These are phyloP conservation scores for Antheraea yamamai DNA, from an alignment of 2,888 invertebrate genomes.

Conservation along the genomic window DNA sequence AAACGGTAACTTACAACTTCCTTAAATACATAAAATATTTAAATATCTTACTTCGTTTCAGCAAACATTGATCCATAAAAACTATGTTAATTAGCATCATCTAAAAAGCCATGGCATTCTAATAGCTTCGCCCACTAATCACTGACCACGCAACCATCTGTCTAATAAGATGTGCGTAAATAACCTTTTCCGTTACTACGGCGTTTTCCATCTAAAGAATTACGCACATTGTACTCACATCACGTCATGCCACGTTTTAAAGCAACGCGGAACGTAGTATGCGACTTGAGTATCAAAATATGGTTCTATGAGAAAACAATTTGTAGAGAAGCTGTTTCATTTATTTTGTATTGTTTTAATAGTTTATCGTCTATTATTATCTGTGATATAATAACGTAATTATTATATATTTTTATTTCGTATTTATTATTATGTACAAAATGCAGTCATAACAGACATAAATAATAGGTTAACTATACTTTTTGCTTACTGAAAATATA, in stretches of 20 bases:
- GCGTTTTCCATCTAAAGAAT: constrained; percentile 33
- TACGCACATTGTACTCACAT: not conserved
- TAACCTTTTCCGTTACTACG: constrained; percentile 46
- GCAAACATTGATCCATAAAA: constrained; percentile 14
- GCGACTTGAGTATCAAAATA: not conserved
- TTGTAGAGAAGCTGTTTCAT: not conserved
- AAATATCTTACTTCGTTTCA: constrained; percentile 9
- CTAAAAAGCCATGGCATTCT: constrained; percentile 37
- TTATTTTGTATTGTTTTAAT: not conserved
- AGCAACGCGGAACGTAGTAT: not conserved
- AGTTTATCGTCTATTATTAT: not conserved
- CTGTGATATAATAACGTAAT: not conserved
- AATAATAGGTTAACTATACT: not conserved
- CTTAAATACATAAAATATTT: not conserved
- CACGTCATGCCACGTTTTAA: not conserved
- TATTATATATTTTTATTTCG: not conserved
- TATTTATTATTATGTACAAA: not conserved
- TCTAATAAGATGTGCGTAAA: constrained; percentile 38
- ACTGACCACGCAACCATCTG: constrained; percentile 36
- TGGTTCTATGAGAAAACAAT: not conserved
- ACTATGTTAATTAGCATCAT: constrained; percentile 19
- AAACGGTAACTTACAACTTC: not conserved
- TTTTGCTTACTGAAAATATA: not conserved
- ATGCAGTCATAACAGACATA: not conserved
- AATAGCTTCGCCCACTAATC: constrained; percentile 38